Base-by-base conservation (phyloP, 2,888 invertebrate species). In the Perizoma flavofasciatum region DNA sequence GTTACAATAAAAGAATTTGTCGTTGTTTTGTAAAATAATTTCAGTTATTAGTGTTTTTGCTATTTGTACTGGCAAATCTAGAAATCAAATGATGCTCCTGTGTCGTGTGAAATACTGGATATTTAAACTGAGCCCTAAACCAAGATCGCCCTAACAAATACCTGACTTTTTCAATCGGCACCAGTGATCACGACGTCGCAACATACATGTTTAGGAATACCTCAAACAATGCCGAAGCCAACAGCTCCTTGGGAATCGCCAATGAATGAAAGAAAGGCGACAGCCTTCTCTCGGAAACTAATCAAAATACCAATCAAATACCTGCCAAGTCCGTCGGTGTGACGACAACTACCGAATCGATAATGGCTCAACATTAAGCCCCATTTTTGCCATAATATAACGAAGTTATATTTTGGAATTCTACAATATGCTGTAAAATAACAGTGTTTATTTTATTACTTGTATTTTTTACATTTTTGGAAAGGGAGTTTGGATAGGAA, bases 251-350 rank as follows among this genome's bases (percentile, higher is more conserved):
- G 74, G 71, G 59, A 74, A 82, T 75, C 81, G 75, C 72, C 72
- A 69, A 66, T 61, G 68, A 63, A 70, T 55, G 48, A 63, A 33
- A 45, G 47, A 62, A 48, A 48, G 55, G 72, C 76, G 81, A 79
- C 79, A 79, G 77, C 67, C 72, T 50, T 70, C 61, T 59, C 65
- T 66, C 71, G 67, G 68, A 85, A 81, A 86, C 88, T 88, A 86
- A 85, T 85, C 86, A 87, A 83, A 86, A 89, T 89, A 90, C 90
- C 86, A 91, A 89, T 89, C 84, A 89, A 92, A 89, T 92, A 92
- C 92, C 92, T 92, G 91, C 83, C 84, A 86, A 80, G 78, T 91
- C 91, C 91, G 89, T 88, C 88, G 91, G 91, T 85, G 91, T 84
- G 89, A 85, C 90, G 91, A 88, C 86, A 85, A 86, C 82, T 89